phyloP scores from a whole-genome alignment of 1,140 invertebrate species.

The Diorhabda elongata region DNA sequence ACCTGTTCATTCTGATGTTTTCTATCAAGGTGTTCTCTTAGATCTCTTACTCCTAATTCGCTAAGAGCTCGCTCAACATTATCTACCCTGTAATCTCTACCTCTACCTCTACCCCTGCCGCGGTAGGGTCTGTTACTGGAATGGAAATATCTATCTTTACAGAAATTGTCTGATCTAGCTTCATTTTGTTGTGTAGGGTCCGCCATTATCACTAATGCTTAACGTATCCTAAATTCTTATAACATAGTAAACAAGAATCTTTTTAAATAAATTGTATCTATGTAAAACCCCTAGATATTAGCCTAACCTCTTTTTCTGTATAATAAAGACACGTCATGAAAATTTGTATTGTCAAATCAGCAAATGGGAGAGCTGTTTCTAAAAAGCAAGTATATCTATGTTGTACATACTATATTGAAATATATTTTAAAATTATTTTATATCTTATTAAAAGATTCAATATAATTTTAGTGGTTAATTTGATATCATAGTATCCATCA shows the following conservation, averaged over 20 bases:
- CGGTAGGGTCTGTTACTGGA: not conserved
- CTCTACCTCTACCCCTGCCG: conserved; percentile 1
- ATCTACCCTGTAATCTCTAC: not conserved
- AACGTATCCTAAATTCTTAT: not conserved
- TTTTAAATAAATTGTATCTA: not conserved
- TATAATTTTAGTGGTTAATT: too few relatives aligned
- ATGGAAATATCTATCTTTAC: not conserved
- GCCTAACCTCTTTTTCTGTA: not conserved
- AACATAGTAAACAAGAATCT: not conserved
- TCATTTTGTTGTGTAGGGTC: conserved; percentile 3
- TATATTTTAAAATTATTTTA: too few relatives aligned
- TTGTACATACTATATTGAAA: too few relatives aligned
- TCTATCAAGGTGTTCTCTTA: conserved; percentile 30
- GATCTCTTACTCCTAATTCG: conserved; percentile 29
- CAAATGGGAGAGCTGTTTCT: too few relatives aligned
- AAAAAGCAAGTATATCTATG: too few relatives aligned
- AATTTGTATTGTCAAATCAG: too few relatives aligned
- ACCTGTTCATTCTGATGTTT: conserved; percentile 27
- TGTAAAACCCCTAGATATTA: not conserved
- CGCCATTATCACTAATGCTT: not conserved
- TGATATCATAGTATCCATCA: too few relatives aligned
- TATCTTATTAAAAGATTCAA: too few relatives aligned
- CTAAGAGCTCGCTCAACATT: conserved; percentile 24
- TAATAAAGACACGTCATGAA: too few relatives aligned
- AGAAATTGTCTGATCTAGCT: conserved; percentile 1